Evolutionary conservation across 2,888 invertebrate species (phyloP), one percentile per base, ranked within the genome.

Genomic region (Podotricha telesiphe): DNA sequence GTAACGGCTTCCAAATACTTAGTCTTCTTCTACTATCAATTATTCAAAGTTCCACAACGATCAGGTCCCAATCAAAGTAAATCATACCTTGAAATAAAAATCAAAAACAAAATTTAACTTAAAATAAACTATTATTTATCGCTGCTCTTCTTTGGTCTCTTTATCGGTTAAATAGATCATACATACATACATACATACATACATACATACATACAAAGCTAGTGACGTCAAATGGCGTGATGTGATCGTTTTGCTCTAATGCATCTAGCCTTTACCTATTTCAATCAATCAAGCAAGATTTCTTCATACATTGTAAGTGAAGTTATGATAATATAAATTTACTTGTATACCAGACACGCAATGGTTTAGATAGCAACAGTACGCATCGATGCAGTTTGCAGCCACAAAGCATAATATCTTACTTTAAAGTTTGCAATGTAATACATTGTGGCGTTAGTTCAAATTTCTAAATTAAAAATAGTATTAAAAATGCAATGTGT

Each of bases 201-300:
- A n/a, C 53, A 55, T 20, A 53, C 48, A 66, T 62, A 68, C 47
- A 65, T 42, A 61, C 58, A 15, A 34, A 56, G 42, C 47, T 20
- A 17, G 55, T 71, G 71, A 71, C 71, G 69, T 59, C 47, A 59
- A 34, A 55, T 71, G 71, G 71, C 69, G 71, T 71, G 71, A 71
- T 71, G 68, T 1, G 47, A 62, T 45, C 61, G 61, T 22, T 28
- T 19, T 53, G 50, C 68, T 62, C 67, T 51, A 61, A 61, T 61
- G 61, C 51, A 53, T 34, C 17, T 28, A 53, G 67, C 61, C 61
- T 61, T 61, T 53, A 53, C 59, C 50, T 48, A 59, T 22, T 45
- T 59, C 42, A n/a, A 59, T 45, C 58, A 45, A 59, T 59, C 42
- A 28, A 20, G n/a, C 15, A 7, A 61, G 11, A 17, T 34, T 48